A percentile compares a stretch with the other conserved stretches of the same genome.
phyloP scores from a whole-genome alignment of 2,888 invertebrate species.

The Macroteleia sp. region DNA sequence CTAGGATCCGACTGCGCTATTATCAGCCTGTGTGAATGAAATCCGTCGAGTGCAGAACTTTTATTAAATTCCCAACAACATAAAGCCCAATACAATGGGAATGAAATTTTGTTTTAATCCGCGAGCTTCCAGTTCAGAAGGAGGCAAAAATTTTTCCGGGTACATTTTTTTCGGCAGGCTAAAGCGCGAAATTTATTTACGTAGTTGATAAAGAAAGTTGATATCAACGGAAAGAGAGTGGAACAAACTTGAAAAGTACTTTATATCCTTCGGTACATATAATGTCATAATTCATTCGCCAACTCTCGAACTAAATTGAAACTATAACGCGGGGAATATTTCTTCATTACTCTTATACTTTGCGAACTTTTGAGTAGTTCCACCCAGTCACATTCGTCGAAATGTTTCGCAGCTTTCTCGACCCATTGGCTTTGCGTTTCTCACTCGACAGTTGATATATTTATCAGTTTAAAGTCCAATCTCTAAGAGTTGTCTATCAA shows the following conservation, averaged over 20 bases:
- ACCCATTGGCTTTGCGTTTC: slow-evolving; percentile 29
- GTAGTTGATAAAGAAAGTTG: slow-evolving; percentile 52
- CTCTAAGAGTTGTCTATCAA: slow-evolving; percentile 18
- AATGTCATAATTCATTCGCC: slow-evolving; percentile 59
- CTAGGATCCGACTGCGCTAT: slow-evolving; percentile 7
- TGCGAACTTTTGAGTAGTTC: slow-evolving; percentile 51
- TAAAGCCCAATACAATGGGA: background rate
- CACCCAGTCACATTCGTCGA: slow-evolving; percentile 44
- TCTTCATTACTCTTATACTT: slow-evolving; percentile 62
- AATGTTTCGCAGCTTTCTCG: slow-evolving; percentile 42
- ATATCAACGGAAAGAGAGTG: slow-evolving; percentile 35
- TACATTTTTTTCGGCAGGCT: background rate
- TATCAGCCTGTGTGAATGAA: slow-evolving; percentile 24
- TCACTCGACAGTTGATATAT: slow-evolving; percentile 15
- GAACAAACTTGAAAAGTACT: slow-evolving; percentile 44
- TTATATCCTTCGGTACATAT: slow-evolving; percentile 58
- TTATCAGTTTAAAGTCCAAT: slow-evolving; percentile 29
- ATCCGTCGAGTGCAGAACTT: too few species aligned
- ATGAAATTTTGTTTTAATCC: background rate
- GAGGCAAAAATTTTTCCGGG: background rate
- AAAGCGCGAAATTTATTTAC: slow-evolving; percentile 38
- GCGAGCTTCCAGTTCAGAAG: background rate
- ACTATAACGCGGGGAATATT: slow-evolving; percentile 59
- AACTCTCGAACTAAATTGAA: slow-evolving; percentile 62
- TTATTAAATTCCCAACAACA: slow-evolving; percentile 20